A percentile compares a stretch with the other conserved stretches of the same genome.
phyloP scores from a whole-genome alignment of 2,888 invertebrate genomes.

The Aelia acuminata region DNA sequence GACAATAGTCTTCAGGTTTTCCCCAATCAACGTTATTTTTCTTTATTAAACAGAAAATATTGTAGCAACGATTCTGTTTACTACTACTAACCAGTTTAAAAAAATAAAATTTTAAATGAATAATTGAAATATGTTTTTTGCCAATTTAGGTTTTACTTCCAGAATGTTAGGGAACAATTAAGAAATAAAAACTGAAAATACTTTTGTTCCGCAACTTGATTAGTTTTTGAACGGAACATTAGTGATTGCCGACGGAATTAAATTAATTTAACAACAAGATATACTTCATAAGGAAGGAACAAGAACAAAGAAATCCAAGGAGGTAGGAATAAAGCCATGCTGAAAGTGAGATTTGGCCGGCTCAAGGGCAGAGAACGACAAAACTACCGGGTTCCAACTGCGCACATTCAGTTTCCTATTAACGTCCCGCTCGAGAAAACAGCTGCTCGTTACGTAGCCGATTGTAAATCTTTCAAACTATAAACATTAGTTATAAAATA shows the following conservation, averaged over 20 bases:
- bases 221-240: neutral
- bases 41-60: no score
- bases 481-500: neutral
- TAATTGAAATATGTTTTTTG: no score
- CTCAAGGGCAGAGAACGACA: neutral
- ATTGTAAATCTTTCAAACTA: neutral
- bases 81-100: no score
- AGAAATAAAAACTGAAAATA: no score
- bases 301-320: slow-evolving; percentile 7
- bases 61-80: no score
- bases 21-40: no score
- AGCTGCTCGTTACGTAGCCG: neutral
- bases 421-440: neutral
- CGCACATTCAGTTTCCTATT: slow-evolving; percentile 48
- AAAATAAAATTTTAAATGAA: no score
- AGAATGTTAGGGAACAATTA: no score
- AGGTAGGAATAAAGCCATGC: slow-evolving; percentile 29
- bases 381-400: slow-evolving; percentile 50
- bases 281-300: neutral
- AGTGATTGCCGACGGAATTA: neutral
- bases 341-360: slow-evolving; percentile 27
- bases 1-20: no score
- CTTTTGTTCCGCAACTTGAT: no score
- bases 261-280: neutral
- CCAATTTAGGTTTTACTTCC: no score